Evolutionary conservation across 2,797 vertebrate species (phyloP).

Genomic region (Muscicapa comitata): DNA sequence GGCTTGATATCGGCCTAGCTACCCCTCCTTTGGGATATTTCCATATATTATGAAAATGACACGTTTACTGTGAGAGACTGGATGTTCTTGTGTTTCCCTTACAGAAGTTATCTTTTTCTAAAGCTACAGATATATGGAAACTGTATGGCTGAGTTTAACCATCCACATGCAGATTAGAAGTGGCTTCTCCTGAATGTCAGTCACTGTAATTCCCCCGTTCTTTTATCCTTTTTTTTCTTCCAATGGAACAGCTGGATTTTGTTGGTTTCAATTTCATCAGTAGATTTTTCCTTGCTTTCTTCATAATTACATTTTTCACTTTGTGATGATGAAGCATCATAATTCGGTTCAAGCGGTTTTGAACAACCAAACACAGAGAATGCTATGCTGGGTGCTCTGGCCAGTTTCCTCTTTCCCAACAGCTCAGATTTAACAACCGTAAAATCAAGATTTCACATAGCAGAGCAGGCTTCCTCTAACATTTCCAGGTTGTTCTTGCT

Average conservation of each 20-base stretch:
- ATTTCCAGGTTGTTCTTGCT: not conserved
- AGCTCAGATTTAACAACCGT: not conserved
- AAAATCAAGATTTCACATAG: not conserved
- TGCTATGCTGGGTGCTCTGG: not conserved
- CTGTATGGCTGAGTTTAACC: not conserved
- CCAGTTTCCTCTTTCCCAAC: not conserved
- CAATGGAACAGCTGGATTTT: not conserved
- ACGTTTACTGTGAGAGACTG: not conserved
- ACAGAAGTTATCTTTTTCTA: not conserved
- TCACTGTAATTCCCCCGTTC: not conserved
- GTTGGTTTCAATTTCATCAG: not conserved
- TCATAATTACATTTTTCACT: not conserved
- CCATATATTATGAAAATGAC: not conserved
- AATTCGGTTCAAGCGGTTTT: not conserved
- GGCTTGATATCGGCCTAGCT: not conserved
- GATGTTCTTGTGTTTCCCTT: not conserved
- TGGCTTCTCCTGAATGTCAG: not conserved
- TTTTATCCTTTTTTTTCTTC: not conserved
- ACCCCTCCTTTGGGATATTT: not conserved
- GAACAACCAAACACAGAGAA: not conserved
- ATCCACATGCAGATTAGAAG: not conserved
- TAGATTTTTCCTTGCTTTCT: not conserved
- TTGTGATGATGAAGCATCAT: not conserved
- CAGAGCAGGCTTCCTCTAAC: not conserved
- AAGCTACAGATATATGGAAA: not conserved